Evolutionary conservation across 1,140 invertebrate species (phyloP), one percentile per base, ranked within the genome.

Genomic region (Leptonema lineaticorne): DNA sequence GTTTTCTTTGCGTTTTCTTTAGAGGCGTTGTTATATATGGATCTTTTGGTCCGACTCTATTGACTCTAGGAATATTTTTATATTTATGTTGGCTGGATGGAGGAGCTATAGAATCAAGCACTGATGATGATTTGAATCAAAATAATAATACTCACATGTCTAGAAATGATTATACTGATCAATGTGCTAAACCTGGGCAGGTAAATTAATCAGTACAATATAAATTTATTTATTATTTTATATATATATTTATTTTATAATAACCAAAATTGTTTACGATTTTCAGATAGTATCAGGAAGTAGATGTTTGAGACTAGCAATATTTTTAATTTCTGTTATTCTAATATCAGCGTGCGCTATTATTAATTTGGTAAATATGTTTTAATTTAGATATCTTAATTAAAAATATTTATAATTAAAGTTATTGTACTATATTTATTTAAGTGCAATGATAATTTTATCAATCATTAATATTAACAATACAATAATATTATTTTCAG

Each of bases 341-440:
- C 79, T 91, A 16, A 86, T 90, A 58, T 85, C 86, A 6, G 78
- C 85, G 0, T 89, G 88, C 74, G 85, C 89, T 28, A 85, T 90
- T 26, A 86, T 91, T 27, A 89, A 88, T 71, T 78, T 91, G 81
- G 89, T 91, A 83, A 85, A 65, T 45, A n/a, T n/a, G n/a, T n/a
- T n/a, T n/a, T n/a, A n/a, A n/a, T n/a, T n/a, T n/a, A n/a, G n/a
- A n/a, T n/a, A n/a, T n/a, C n/a, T n/a, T n/a, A n/a, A n/a, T n/a
- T n/a, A n/a, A n/a, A n/a, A n/a, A n/a, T n/a, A n/a, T n/a, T n/a
- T 33, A 33, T 11, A 33, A 33, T 33, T 6, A 6, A 8, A 46
- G 41, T 9, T 46, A 46, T 16, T 16, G 41, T 46, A 9, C 16
- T 9, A 46, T 9, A 9, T 4, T 9, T 9, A 46, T 4, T 9